These are phyloP conservation scores for Lasioglossum zephyrum DNA, from an alignment of 2,888 invertebrate genomes.

Conservation along the genomic window DNA sequence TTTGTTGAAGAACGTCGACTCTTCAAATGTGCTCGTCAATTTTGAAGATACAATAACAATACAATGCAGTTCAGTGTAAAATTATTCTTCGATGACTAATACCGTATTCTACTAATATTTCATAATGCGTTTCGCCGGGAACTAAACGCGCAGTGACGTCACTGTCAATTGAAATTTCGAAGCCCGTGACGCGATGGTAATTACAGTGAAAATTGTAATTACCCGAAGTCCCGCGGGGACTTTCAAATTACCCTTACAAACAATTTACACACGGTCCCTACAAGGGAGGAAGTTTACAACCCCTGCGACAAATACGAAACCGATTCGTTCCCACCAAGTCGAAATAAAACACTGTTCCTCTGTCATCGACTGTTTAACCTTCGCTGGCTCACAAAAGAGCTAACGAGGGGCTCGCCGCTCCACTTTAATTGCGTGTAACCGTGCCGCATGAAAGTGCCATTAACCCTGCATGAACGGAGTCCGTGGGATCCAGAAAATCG, in stretches of 20 bases:
- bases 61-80: background rate
- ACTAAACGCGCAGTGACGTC: background rate
- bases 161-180: background rate
- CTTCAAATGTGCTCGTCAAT: background rate
- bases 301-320: background rate
- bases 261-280: too few relatives aligned
- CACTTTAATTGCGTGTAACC: slow-evolving; percentile 2
- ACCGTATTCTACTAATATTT: background rate
- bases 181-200: background rate
- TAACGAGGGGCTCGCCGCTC: slow-evolving; percentile 6
- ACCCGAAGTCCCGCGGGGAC: too few relatives aligned
- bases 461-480: background rate
- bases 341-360: background rate
- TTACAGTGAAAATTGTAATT: too few relatives aligned
- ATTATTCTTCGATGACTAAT: background rate
- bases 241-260: too few relatives aligned
- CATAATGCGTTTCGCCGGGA: background rate
- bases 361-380: background rate
- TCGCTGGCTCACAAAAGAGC: background rate
- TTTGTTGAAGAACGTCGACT: background rate
- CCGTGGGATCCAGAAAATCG: slow-evolving; percentile 5
- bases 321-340: background rate
- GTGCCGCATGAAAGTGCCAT: slow-evolving; percentile 9
- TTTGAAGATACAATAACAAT: background rate
- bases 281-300: background rate